Conservation (phyloP, 2,113 vertebrate genomes). For the Alaudala cheleensis region DNA sequence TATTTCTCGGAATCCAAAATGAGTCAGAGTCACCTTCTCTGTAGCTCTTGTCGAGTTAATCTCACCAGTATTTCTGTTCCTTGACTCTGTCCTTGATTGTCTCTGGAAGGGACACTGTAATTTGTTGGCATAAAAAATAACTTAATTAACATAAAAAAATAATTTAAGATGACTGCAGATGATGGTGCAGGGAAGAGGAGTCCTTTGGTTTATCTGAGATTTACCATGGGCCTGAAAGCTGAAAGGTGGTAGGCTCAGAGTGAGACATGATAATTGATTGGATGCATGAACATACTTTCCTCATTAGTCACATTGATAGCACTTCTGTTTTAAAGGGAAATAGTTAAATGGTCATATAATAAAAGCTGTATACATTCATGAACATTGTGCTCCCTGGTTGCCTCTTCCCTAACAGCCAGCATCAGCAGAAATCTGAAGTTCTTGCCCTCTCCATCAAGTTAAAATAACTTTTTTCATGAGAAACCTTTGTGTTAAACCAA, state of each 20-base stretch:
- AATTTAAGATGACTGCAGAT: background rate
- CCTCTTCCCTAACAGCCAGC: background rate
- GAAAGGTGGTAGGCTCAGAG: background rate
- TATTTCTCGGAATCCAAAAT: background rate
- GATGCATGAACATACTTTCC: background rate
- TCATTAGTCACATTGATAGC: fast-evolving
- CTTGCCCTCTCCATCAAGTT: background rate
- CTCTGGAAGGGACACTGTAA: background rate
- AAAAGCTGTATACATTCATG: background rate
- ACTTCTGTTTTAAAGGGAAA: background rate
- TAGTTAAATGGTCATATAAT: background rate
- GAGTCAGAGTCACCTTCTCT: background rate
- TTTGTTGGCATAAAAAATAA: background rate
- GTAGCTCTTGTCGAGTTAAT: background rate
- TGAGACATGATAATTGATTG: fast-evolving
- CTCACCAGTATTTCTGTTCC: background rate
- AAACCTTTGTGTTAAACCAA: background rate
- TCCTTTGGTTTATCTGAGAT: background rate
- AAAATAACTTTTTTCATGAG: background rate
- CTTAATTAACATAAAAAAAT: too few species aligned
- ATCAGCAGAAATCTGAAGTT: background rate
- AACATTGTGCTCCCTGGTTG: background rate
- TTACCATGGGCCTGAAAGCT: background rate
- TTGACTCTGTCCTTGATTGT: background rate
- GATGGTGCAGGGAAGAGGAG: background rate